Base-by-base conservation (phyloP, 2,113 vertebrate genomes). In the Sylvilagus bachmani region DNA sequence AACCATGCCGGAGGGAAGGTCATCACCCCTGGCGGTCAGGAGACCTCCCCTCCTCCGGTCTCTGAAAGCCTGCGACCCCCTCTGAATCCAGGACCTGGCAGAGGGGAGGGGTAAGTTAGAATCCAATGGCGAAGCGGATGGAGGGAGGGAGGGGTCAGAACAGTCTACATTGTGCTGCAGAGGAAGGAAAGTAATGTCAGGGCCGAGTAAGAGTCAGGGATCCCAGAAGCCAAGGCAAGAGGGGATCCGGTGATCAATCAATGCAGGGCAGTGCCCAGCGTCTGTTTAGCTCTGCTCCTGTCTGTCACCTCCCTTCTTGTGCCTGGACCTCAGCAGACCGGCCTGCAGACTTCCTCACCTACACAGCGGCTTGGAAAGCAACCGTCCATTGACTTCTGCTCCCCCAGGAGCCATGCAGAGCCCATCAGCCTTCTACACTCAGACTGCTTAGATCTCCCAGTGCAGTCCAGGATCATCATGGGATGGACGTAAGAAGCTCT, bases 371-470 rank as follows among this genome's bases (percentile, higher is more conserved):
- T 97, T 98, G 25, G 98, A 87, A 93, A 99, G 94, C 67, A 99
- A 93, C 77, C 99, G 98, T 83, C 98, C 98, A 0, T 98, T 95
- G 9, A 99, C 98, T 10, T 96, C 70, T 58, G 98, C 97, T 86
- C 98, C 98, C 36, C 98, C 97, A 98, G 1, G 98, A 95, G 66
- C 99, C 99, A 29, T 99, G 99, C 51, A 99, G 95, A 91, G 99
- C 98, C 99, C 99, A 99, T 31, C 98, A 91, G 24, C 99, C 99
- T n/a, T 99, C 99, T 0, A 95, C 94, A 22, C 98, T 98, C 53
- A 99, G 95, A 66, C 98, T 98, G 44, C 27, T 97, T 97, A 2
- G 97, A 75, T 55, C 98, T 97, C 21, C 98, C 98, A 44, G 99
- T 97, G 86, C 98, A 99, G 90, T 99, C 99, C 11, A 99, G 98